A percentile compares a stretch with the other conserved stretches of the same genome.
Conservation (phyloP, 2,113 vertebrate species). For the Bubo blakistoni region DNA sequence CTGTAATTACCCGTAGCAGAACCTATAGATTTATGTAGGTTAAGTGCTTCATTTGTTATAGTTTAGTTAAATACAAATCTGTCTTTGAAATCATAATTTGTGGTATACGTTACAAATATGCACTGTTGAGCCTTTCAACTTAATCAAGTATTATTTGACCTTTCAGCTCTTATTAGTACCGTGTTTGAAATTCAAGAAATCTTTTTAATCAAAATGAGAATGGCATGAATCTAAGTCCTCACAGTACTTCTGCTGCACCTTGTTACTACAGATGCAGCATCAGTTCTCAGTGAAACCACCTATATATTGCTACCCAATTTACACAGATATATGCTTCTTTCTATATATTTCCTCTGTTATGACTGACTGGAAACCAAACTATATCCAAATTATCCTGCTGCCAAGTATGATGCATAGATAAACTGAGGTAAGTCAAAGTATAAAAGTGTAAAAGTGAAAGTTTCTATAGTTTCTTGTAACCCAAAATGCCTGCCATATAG, state of each 20-base stretch:
- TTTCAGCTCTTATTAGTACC: background rate
- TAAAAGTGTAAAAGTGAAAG: background rate
- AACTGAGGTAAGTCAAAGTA: background rate
- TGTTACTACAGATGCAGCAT: background rate
- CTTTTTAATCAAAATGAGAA: background rate
- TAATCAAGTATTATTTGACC: background rate
- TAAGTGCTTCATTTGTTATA: background rate
- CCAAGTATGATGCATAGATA: background rate
- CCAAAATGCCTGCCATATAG: background rate
- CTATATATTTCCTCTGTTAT: background rate
- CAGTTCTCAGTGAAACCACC: background rate
- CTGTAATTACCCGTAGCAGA: background rate
- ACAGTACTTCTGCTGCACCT: background rate
- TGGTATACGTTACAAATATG: background rate
- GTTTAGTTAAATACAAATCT: background rate
- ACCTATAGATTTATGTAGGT: background rate
- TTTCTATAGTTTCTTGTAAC: background rate
- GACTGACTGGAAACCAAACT: background rate
- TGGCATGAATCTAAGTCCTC: background rate
- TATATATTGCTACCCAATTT: background rate
- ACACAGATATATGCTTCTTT: background rate
- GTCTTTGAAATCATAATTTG: background rate
- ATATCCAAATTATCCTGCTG: rapidly evolving
- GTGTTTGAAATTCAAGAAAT: background rate
- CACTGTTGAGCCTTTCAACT: background rate